A percentile compares a stretch with the other conserved stretches of the same genome.
phyloP scores from a whole-genome alignment of 2,797 vertebrate genomes.

The Anas bernieri region DNA sequence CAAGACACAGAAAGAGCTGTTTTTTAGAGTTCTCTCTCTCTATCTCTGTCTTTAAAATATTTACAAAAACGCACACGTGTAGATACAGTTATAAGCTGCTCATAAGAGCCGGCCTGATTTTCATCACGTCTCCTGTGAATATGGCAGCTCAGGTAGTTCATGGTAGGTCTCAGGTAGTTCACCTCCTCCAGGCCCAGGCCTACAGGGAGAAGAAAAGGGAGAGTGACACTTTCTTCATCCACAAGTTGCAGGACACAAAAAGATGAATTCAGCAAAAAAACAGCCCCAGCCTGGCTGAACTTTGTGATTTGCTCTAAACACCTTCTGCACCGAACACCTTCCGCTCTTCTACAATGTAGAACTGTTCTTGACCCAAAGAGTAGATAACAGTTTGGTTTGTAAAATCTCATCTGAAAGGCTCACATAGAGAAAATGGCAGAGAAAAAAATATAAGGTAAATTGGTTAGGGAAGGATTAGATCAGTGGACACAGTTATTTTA shows the following conservation, averaged over 20 bases:
- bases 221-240: fast-evolving
- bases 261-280: background rate
- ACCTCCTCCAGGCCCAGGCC: background rate
- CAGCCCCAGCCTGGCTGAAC: background rate
- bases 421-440: background rate
- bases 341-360: background rate
- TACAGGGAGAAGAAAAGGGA: background rate
- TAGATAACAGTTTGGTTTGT: background rate
- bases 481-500: background rate
- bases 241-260: background rate
- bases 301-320: background rate
- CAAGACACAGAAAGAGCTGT: background rate
- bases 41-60: background rate
- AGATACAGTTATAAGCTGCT: background rate
- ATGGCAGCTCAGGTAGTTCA: background rate
- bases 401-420: background rate
- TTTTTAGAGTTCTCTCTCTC: background rate
- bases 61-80: background rate
- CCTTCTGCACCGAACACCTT: background rate
- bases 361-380: background rate
- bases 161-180: background rate
- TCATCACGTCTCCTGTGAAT: background rate
- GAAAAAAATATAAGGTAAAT: background rate
- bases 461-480: background rate
- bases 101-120: background rate